Evolutionary conservation across 2,888 invertebrate genomes (phyloP).

Genomic region (Rotaria macrura): DNA sequence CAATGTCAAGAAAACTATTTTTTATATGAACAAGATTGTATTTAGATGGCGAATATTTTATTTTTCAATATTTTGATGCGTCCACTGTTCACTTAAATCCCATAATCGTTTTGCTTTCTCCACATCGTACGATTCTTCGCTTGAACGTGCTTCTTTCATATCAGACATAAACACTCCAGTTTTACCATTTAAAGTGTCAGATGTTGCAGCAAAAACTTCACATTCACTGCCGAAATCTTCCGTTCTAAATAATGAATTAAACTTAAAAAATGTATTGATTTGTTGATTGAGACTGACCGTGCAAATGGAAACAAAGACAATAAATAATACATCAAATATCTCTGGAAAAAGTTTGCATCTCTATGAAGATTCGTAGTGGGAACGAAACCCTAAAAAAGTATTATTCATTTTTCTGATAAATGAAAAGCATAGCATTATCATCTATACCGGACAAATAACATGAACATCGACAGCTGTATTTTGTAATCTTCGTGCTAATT

Average conservation of each 20-base stretch:
- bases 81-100: slow-evolving; percentile 38
- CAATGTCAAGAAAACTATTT: no score
- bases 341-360: slow-evolving; percentile 36
- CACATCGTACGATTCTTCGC: slow-evolving; percentile 40
- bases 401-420: background rate
- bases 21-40: no score
- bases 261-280: background rate
- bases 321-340: slow-evolving; percentile 38
- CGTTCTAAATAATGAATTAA: background rate
- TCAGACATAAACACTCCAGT: slow-evolving; percentile 41
- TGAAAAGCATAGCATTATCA: background rate
- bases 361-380: slow-evolving; percentile 40
- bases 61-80: background rate
- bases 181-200: slow-evolving; percentile 34
- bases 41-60: no score
- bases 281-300: background rate
- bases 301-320: slow-evolving; percentile 29
- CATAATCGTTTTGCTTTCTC: slow-evolving; percentile 41
- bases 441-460: slow-evolving; percentile 40
- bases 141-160: slow-evolving; percentile 38
- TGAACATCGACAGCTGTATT: slow-evolving; percentile 40
- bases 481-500: slow-evolving; percentile 39
- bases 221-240: background rate
- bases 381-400: slow-evolving; percentile 37
- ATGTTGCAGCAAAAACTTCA: background rate